phyloP scores from a whole-genome alignment of 2,113 vertebrate genomes.

The Nestor notabilis region DNA sequence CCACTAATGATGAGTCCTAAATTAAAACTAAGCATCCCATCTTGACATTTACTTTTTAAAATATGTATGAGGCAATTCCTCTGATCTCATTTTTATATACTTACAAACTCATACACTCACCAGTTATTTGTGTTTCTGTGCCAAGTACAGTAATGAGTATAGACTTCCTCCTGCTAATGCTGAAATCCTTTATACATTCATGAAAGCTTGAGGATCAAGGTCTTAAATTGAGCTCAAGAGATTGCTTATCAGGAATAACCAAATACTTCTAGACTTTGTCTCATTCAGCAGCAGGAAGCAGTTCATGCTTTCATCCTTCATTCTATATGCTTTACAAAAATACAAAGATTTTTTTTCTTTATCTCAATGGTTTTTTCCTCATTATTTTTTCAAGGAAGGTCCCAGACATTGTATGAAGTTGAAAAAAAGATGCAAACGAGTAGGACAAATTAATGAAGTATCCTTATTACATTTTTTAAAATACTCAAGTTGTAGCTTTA shows the following conservation, averaged over 20 bases:
- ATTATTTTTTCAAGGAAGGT: neutral
- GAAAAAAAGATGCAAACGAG: neutral
- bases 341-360: neutral
- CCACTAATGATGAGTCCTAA: constrained; percentile 13
- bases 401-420: neutral
- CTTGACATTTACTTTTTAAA: constrained; percentile 41
- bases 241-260: neutral
- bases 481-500: neutral
- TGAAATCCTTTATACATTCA: neutral
- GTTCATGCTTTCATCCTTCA: neutral
- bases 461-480: neutral
- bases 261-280: neutral
- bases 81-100: constrained; percentile 22
- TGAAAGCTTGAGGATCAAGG: neutral
- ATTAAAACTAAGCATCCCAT: constrained; percentile 32
- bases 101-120: neutral
- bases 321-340: neutral
- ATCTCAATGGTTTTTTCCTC: neutral
- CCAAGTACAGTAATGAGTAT: neutral
- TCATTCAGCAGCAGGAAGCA: neutral
- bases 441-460: neutral
- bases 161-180: neutral
- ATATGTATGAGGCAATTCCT: constrained; percentile 47
- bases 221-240: neutral
- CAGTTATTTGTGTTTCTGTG: constrained; percentile 9